These are phyloP conservation scores for Mystacornis crossleyi DNA, from an alignment of 2,113 vertebrate genomes.

Conservation along the genomic window DNA sequence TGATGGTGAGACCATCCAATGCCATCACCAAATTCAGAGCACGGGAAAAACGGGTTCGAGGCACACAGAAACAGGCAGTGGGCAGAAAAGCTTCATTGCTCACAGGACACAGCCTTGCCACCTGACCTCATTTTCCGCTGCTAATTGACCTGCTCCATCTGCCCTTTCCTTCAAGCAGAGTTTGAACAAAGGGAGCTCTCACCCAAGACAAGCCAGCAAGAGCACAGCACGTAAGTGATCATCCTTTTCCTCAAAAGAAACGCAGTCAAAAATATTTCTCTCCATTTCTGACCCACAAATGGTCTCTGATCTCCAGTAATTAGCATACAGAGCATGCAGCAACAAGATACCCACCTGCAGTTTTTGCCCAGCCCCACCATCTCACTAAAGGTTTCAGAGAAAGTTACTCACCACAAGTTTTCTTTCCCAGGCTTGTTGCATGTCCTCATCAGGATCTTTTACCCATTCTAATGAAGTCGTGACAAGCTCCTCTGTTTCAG, in stretches of 20 bases:
- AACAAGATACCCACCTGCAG: not conserved
- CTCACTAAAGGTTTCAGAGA: not conserved
- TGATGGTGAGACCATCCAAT: not conserved
- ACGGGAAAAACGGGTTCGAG: accelerated
- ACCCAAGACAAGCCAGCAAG: not conserved
- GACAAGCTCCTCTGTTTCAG: slow-evolving; percentile 61
- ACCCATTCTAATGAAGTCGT: slow-evolving; percentile 42
- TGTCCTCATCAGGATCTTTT: slow-evolving; percentile 6
- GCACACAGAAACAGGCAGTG: not conserved
- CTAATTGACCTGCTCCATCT: not conserved
- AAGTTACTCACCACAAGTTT: slow-evolving; percentile 74
- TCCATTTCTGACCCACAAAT: not conserved
- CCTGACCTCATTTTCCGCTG: not conserved
- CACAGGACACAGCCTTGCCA: accelerated
- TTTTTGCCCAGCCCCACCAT: not conserved
- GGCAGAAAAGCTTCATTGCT: not conserved
- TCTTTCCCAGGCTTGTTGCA: slow-evolving; percentile 10
- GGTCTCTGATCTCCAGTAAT: not conserved
- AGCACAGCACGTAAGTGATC: not conserved
- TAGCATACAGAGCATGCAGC: not conserved
- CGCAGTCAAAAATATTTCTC: not conserved
- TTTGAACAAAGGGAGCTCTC: not conserved
- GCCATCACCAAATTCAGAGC: no score
- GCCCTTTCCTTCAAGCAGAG: not conserved
- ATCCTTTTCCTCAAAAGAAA: not conserved